Base-by-base conservation (phyloP, 2,797 vertebrate species). In the Buceros bicornis region DNA sequence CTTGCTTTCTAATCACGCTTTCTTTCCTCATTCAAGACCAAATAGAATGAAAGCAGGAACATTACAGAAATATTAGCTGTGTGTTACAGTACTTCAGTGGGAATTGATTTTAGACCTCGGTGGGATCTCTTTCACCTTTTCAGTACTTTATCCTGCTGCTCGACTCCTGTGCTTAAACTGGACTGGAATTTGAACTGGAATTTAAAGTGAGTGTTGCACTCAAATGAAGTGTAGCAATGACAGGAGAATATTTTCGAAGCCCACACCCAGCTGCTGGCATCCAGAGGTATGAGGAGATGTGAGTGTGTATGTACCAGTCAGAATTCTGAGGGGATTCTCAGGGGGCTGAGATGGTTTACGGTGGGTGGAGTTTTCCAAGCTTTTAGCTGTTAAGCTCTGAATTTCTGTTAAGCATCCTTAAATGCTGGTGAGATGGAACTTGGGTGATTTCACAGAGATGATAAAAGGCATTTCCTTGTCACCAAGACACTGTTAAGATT, bases 391-490 rank as follows among this genome's bases (percentile, higher is more conserved):
- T 86, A 64, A 90, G 40, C 26, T 69, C 50, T 61, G 56, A 51
- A 74, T 81, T 90, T 83, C 70, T 76, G 26, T 65, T 54, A 92
- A 79, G 47, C 65, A 40, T 78, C 42, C 1, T 0, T 84, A 85
- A 94, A 62, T 51, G 71, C 64, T 87, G 43, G 40, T n/a, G 65
- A 86, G 61, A 70, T 26, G 0, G 1, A 82, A 91, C 73, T 89
- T 77, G 51, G 56, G 45, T 82, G 57, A 60, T 90, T 93, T 95
- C 16, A 3, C 35, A 45, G 51, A 77, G 40, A 89, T 71, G 51
- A 91, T 93, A 43, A 95, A 85, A 93, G 69, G 20, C 82, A 50
- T 91, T 93, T 95, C 76, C 50, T 86, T 89, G 79, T 95, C 79
- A 70, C 43, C 8, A 20, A 54, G 89, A 51, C 29, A 21, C 50